Evolutionary conservation across 2,797 vertebrate genomes (phyloP).

Genomic region (Acipenser ruthenus): DNA sequence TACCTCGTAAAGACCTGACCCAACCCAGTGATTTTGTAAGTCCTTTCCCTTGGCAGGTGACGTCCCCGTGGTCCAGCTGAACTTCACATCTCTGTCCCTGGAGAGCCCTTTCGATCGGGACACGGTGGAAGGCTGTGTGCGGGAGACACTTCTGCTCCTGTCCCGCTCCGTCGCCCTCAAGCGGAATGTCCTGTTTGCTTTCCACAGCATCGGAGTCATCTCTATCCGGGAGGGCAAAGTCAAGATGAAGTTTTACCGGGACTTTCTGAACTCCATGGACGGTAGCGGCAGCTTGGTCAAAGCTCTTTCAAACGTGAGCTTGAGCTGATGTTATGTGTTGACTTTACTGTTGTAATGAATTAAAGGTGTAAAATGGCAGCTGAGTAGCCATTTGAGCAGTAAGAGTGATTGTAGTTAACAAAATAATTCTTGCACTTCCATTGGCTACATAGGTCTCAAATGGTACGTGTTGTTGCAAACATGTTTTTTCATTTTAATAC

Average conservation of each 20-base stretch:
- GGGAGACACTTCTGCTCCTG: constrained; percentile 58
- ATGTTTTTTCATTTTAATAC: too few relatives aligned
- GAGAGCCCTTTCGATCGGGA: constrained; percentile 56
- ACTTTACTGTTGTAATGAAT: not conserved
- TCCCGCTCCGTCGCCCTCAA: constrained; percentile 49
- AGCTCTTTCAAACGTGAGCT: constrained; percentile 58
- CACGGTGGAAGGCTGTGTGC: constrained; percentile 59
- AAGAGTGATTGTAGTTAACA: too few relatives aligned
- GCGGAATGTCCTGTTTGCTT: constrained; percentile 48
- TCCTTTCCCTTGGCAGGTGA: constrained; percentile 43
- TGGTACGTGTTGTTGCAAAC: too few relatives aligned
- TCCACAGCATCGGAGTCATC: constrained; percentile 64
- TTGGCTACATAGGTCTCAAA: too few relatives aligned
- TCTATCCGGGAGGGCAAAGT: constrained; percentile 55
- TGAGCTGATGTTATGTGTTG: not conserved
- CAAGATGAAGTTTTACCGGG: constrained; percentile 71
- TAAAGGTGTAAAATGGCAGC: too few relatives aligned
- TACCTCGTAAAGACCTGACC: too few relatives aligned
- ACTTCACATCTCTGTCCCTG: constrained; percentile 58
- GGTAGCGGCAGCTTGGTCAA: constrained; percentile 45
- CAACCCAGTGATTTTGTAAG: not conserved
- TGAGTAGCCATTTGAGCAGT: too few relatives aligned
- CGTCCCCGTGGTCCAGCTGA: constrained; percentile 63
- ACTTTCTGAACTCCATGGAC: constrained; percentile 61
- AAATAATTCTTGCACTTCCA: too few relatives aligned